Conservation (phyloP, 2,888 invertebrate genomes). For the Cylindroiulus punctatus region DNA sequence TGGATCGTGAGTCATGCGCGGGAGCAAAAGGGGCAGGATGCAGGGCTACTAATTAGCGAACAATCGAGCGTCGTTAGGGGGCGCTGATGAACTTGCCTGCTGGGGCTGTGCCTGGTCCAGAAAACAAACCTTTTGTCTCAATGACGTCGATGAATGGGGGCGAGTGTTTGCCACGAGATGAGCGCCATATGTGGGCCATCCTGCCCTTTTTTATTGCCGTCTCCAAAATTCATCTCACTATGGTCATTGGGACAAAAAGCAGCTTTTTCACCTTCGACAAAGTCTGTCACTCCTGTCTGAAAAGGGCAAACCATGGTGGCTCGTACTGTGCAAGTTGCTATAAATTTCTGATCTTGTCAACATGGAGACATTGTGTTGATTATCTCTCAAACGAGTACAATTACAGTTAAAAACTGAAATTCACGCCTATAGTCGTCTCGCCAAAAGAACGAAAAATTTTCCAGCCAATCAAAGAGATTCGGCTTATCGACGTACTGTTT, state of each 20-base stretch:
- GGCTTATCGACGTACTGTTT: too few relatives aligned
- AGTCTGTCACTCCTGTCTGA: not conserved
- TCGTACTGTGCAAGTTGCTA: not conserved
- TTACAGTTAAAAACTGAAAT: too few relatives aligned
- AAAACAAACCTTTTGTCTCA: constrained; percentile 7
- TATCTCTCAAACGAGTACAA: too few relatives aligned
- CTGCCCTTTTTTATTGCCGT: not conserved
- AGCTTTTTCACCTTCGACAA: not conserved
- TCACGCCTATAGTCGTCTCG: too few relatives aligned
- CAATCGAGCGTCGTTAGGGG: constrained; percentile 34
- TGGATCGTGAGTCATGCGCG: not conserved
- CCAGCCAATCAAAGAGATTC: too few relatives aligned
- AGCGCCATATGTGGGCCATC: constrained; percentile 37
- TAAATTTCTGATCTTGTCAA: too few relatives aligned
- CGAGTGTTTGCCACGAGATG: not conserved
- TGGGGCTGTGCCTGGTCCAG: not conserved
- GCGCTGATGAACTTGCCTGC: constrained; percentile 28
- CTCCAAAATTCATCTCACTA: not conserved
- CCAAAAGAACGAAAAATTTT: too few relatives aligned
- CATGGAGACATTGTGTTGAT: too few relatives aligned
- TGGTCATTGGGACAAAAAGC: not conserved
- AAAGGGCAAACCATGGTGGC: not conserved
- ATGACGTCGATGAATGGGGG: not conserved
- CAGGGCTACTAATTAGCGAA: not conserved
- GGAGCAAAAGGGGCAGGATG: constrained; percentile 22